Evolutionary conservation across 2,888 invertebrate genomes (phyloP), one percentile per base, ranked within the genome.

Genomic region (Stenotaenia linearis): DNA sequence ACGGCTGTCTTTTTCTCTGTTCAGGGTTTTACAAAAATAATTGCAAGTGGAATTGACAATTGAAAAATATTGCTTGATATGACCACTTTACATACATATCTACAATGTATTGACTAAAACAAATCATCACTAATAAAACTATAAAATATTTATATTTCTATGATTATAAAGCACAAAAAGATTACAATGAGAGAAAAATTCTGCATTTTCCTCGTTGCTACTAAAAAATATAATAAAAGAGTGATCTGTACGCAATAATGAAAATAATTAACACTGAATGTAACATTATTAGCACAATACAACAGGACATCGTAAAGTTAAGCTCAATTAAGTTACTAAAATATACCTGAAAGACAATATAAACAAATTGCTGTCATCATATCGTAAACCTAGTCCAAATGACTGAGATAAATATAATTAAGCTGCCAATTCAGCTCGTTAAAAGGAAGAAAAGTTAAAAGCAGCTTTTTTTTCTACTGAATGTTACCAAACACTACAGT

Each of bases 1-100:
- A 28, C 25, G 69, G 69, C 23, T 69, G 69, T 69, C 69, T 28
- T 69, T 69, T 25, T 69, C 25, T 69, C 69, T 69, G 25, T 69
- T 69, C 69, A 69, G 25, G 69, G 25, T 69, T 69, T n/a, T 69
- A 69, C 69, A 69, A 69, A 69, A 69, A 69, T 69, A 69, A 69
- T 69, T 69, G 69, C 69, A 69, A 28, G 28, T 69, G 69, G 69
- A 69, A 69, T 69, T 69, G 69, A 69, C 69, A 69, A 69, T 69
- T 69, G 69, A 69, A 69, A 69, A 69, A 69, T 69, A 69, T 69
- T 69, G 69, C 69, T 69, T 69, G 69, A 69, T 69, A 69, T 69
- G 69, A 69, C 69, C 50, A 69, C 23, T 45, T 61, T 69, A 69
- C 69, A 28, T 69, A 69, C 28, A 69, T 69, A 69, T 69, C 69